Conservation (phyloP, 2,113 vertebrate genomes). For the Tinamus guttatus region DNA sequence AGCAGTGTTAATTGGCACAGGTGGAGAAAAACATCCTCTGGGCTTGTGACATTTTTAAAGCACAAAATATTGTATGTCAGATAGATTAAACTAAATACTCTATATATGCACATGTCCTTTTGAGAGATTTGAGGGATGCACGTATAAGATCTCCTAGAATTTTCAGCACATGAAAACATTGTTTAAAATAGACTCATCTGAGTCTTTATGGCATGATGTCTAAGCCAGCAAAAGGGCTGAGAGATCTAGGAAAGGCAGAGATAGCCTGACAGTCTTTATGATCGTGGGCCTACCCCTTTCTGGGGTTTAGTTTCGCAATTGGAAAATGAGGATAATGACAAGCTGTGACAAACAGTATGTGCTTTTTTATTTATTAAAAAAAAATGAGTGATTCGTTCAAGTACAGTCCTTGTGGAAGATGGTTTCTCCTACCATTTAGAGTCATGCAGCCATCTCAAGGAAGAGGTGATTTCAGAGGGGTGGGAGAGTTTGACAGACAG, state of each 20-base stretch:
- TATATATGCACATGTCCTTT: background rate
- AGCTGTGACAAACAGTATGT: background rate
- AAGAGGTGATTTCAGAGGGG: background rate
- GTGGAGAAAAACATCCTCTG: conserved; percentile 9
- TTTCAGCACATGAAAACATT: background rate
- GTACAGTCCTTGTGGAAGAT: background rate
- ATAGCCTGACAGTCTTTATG: background rate
- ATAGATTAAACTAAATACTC: background rate
- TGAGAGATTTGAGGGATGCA: background rate
- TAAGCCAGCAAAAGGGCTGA: background rate
- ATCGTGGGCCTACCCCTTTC: background rate
- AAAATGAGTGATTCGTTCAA: background rate
- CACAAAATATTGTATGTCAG: background rate
- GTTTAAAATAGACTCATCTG: background rate
- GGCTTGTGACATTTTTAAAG: conserved; percentile 13
- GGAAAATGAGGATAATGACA: background rate
- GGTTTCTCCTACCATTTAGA: background rate
- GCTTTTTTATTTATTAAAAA: background rate
- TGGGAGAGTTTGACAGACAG: background rate
- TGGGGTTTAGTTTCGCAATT: background rate
- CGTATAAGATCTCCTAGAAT: background rate
- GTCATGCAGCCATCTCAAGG: background rate
- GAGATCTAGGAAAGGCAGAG: background rate
- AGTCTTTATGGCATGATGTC: background rate
- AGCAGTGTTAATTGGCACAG: background rate